Evolutionary conservation across 2,888 invertebrate genomes (phyloP), one percentile per base, ranked within the genome.

Genomic region (Dorcus parallelipipedus): DNA sequence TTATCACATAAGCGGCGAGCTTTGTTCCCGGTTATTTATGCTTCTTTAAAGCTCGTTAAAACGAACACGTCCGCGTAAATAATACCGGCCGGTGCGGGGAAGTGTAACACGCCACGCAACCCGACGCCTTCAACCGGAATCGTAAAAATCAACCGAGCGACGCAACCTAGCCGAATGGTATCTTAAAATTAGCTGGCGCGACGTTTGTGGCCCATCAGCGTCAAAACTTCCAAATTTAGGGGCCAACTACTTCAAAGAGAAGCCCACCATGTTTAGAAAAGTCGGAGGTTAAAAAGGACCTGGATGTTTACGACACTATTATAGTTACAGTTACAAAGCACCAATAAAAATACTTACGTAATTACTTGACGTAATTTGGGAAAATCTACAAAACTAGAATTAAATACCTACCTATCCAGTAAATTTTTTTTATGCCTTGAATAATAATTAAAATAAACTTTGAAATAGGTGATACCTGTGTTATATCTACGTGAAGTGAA

Each of bases 171-270:
- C 9, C 7, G 50, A 41, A 45, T 43, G 39, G 38, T 20, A 45
- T 50, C 56, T 51, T 54, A 54, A 55, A 59, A 54, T 50, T 54
- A 54, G 54, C 54, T 51, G 14, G 14, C 41, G 42, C 33, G 52
- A 51, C 52, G 38, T 51, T 59, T 59, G 59, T 59, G 54, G 55
- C 55, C 52, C 59, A 59, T 59, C 59, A 59, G 59, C 41, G 59
- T 59, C 59, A 59, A 52, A 59, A 54, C 17, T 59, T 55, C 38
- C 20, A 54, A 50, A 59, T 59, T 59, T 59, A 59, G 52, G 45
- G 47, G 43, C 23, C 26, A 17, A 48, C 26, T 48, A 59, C 33
- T 52, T 50, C 51, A 41, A 51, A 51, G 38, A 43, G 49, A 54
- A 52, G 49, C 50, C 48, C 47, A 55, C 59, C 55, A 48, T 41